These are phyloP conservation scores for Polypedilum vanderplanki DNA, from an alignment of 1,140 invertebrate genomes.

Conservation along the genomic window DNA sequence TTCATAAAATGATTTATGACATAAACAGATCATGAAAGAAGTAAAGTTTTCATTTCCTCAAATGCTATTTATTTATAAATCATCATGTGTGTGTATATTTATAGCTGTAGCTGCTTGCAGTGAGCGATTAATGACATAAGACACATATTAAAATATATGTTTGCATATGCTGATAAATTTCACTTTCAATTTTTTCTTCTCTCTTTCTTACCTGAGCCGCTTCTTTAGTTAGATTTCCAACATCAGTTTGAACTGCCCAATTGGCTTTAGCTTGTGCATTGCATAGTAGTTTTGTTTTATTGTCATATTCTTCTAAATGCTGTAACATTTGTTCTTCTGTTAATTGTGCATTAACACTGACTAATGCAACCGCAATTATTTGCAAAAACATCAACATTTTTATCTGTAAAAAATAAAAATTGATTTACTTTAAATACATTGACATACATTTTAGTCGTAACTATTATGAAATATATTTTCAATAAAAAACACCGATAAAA, in stretches of 20 bases:
- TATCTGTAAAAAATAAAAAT: neutral
- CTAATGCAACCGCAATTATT: neutral
- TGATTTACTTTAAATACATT: neutral
- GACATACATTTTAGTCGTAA: neutral
- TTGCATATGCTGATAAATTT: neutral
- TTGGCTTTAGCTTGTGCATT: neutral
- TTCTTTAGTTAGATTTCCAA: neutral
- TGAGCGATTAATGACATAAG: neutral
- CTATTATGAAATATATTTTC: neutral
- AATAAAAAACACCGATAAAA: neutral
- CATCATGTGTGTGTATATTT: neutral
- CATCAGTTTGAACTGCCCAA: conserved; percentile 1
- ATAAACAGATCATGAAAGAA: neutral
- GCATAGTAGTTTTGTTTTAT: neutral
- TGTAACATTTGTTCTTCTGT: neutral
- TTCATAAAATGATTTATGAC: too few relatives aligned
- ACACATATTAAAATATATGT: neutral
- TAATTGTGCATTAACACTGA: neutral
- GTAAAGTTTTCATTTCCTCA: neutral
- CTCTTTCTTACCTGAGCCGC: neutral
- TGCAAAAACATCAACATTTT: neutral
- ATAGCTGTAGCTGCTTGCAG: neutral
- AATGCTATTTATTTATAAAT: neutral
- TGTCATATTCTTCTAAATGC: neutral
- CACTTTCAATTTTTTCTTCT: neutral